A percentile compares a stretch with the other conserved stretches of the same genome.
Conservation (phyloP, 2,113 vertebrate species). For the Syngnathoides biaculeatus region DNA sequence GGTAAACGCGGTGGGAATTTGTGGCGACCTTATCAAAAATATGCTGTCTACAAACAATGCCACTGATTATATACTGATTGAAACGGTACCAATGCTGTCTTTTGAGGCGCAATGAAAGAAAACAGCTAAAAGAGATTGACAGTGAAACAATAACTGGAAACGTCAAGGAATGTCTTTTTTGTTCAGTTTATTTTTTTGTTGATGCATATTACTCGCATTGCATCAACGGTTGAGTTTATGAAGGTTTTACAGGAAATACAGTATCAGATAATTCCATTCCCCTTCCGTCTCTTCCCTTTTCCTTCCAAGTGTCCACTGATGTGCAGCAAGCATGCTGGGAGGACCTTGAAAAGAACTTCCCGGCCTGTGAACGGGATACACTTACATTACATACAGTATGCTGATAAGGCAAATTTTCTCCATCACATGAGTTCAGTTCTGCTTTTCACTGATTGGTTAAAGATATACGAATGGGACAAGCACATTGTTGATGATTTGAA, state of each 20-base stretch:
- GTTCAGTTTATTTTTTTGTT: not conserved
- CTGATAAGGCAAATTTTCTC: not conserved
- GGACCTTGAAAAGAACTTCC: slow-evolving; percentile 7
- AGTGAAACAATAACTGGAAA: slow-evolving; percentile 10
- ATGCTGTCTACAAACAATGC: slow-evolving; percentile 42
- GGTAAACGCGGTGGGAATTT: slow-evolving; percentile 44
- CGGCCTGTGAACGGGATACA: slow-evolving; percentile 29
- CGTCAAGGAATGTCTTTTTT: slow-evolving; percentile 16
- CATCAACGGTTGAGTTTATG: slow-evolving; percentile 21
- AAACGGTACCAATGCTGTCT: slow-evolving; percentile 18
- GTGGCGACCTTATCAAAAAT: slow-evolving; percentile 40
- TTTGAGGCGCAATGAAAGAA: slow-evolving; percentile 10
- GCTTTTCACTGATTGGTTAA: not conserved
- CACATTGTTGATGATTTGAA: no score
- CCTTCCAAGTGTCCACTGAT: slow-evolving; percentile 50
- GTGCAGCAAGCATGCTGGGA: not conserved
- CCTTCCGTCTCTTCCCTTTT: slow-evolving; percentile 45
- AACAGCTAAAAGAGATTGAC: slow-evolving; percentile 10
- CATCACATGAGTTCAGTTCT: not conserved
- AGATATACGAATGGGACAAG: no score
- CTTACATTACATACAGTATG: not conserved
- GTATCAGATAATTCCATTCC: slow-evolving; percentile 38
- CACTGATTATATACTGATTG: slow-evolving; percentile 16
- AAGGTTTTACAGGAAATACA: not conserved
- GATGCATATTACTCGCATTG: not conserved